Conservation (phyloP, 2,888 invertebrate species). For the Leptopilina drosophilae region DNA sequence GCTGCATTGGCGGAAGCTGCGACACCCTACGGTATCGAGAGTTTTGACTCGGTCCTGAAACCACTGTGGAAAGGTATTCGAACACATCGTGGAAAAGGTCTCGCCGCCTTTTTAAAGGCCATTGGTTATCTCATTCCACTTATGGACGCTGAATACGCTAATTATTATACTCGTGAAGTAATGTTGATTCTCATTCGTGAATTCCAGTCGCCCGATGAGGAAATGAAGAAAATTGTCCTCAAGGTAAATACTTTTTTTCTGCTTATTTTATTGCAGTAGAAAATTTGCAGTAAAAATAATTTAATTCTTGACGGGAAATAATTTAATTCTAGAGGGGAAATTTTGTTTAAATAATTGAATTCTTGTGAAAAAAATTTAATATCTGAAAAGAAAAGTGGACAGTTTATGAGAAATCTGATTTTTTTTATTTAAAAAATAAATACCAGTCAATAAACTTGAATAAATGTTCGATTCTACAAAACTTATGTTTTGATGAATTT, state of each 20-base stretch:
- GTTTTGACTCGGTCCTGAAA: constrained; percentile 99
- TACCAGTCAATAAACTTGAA: too few species aligned
- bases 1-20: constrained; percentile 99
- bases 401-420: too few species aligned
- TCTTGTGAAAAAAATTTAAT: too few species aligned
- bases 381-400: too few species aligned
- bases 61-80: constrained; percentile 99
- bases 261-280: too few species aligned
- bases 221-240: constrained; percentile 99
- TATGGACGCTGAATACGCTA: constrained; percentile 99
- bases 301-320: too few species aligned
- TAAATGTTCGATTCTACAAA: too few species aligned
- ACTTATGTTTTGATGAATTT: neutral
- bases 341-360: too few species aligned
- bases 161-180: constrained; percentile 99
- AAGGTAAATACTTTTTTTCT: constrained; percentile 81
- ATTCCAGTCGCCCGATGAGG: constrained; percentile 99
- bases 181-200: constrained; percentile 99
- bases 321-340: too few species aligned
- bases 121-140: constrained; percentile 99
- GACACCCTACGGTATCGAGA: constrained; percentile 99
- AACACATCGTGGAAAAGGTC: constrained; percentile 92
- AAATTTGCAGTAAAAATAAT: too few species aligned
- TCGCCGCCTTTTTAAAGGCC: constrained; percentile 99
- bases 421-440: too few species aligned